These are phyloP conservation scores for Antrozous pallidus DNA, from an alignment of 2,797 vertebrate species.

Conservation along the genomic window DNA sequence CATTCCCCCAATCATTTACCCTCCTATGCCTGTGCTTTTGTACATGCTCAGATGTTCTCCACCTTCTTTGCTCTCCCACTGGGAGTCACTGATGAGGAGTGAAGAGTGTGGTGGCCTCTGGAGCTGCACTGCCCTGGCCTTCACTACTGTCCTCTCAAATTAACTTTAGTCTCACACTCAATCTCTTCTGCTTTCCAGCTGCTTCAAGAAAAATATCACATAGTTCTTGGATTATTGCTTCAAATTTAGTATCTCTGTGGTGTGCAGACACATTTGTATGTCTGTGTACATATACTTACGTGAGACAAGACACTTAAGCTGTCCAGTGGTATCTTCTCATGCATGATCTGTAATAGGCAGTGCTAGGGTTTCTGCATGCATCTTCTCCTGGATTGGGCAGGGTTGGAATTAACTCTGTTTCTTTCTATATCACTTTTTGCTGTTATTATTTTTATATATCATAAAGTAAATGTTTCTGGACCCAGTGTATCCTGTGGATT, in stretches of 20 bases:
- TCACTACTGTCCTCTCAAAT: neutral
- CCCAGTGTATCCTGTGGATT: neutral
- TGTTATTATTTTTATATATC: neutral
- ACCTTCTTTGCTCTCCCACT: neutral
- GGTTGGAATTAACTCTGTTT: neutral
- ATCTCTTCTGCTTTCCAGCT: neutral
- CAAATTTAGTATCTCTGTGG: neutral
- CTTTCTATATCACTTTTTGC: neutral
- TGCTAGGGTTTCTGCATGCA: neutral
- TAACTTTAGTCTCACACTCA: neutral
- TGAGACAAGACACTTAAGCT: neutral
- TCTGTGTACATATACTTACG: neutral
- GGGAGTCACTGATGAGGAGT: neutral
- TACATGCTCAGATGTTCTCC: neutral
- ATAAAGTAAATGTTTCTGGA: neutral
- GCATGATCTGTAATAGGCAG: neutral
- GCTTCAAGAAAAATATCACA: neutral
- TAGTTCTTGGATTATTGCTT: neutral
- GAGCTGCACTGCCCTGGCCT: neutral
- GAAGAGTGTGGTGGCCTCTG: neutral
- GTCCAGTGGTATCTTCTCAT: neutral
- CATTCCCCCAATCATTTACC: fast-evolving
- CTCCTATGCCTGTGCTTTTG: neutral
- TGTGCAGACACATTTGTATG: neutral
- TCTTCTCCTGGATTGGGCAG: neutral